phyloP scores from a whole-genome alignment of 2,888 invertebrate genomes.

The Macrosiphum euphorbiae region DNA sequence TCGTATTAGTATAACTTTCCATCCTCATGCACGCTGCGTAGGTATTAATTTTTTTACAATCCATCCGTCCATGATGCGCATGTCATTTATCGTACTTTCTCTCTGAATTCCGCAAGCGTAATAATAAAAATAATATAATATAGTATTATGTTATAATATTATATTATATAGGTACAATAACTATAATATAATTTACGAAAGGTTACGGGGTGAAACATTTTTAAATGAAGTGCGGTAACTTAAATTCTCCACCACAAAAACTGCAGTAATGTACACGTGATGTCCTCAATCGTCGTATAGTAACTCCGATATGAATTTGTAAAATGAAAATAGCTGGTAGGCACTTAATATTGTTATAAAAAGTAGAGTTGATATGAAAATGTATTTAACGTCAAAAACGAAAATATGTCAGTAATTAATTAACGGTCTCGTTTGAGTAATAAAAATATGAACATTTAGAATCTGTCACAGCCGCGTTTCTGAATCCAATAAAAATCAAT shows the following conservation, averaged over 20 bases:
- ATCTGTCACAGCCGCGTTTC: not conserved
- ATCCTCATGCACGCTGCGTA: not conserved
- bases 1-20: conserved; percentile 5
- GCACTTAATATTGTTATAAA: not conserved
- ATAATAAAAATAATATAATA: not conserved
- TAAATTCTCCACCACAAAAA: not conserved
- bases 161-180: not conserved
- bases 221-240: not conserved
- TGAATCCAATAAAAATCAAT: not conserved
- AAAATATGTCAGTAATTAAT: not conserved
- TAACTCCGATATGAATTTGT: not conserved
- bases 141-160: not conserved
- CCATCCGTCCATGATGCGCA: not conserved
- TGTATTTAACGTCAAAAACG: not conserved
- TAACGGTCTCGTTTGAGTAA: not conserved
- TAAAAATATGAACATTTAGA: not conserved
- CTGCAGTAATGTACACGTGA: not conserved
- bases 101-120: conserved; percentile 3
- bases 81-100: conserved; percentile 45
- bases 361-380: not conserved
- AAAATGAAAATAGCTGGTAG: not conserved
- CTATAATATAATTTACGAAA: not conserved
- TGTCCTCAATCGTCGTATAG: not conserved
- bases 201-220: conserved; percentile 26
- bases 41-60: conserved; percentile 6